These are phyloP conservation scores for Galaxias olidus DNA, from an alignment of 2,797 vertebrate species.

Conservation along the genomic window DNA sequence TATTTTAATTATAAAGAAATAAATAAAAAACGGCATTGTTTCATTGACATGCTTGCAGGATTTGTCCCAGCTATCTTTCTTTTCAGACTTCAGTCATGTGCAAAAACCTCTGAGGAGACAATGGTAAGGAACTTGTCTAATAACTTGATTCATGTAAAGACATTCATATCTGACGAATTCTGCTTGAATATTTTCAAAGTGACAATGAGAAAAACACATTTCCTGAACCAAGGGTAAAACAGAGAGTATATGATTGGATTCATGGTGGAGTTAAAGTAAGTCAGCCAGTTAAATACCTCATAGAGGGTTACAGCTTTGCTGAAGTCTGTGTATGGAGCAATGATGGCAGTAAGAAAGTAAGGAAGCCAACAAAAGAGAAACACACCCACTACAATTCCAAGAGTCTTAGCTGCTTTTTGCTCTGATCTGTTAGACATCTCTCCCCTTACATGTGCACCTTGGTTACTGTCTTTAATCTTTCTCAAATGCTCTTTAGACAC, in stretches of 20 bases:
- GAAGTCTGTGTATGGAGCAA: slow-evolving; percentile 55
- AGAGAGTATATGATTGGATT: slow-evolving; percentile 68
- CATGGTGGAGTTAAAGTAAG: slow-evolving; percentile 63
- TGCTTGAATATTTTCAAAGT: slow-evolving; percentile 52
- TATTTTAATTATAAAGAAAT: too few species aligned
- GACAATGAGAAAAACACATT: slow-evolving; percentile 52
- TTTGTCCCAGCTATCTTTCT: too few species aligned
- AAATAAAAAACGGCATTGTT: too few species aligned
- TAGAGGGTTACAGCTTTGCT: slow-evolving; percentile 51
- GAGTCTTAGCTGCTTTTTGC: slow-evolving; percentile 66
- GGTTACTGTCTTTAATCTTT: slow-evolving; percentile 34
- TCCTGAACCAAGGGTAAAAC: slow-evolving; percentile 66
- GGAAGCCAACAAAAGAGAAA: slow-evolving; percentile 69
- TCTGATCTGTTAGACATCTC: slow-evolving; percentile 45
- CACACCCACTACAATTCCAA: slow-evolving; percentile 57
- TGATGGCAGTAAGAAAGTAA: slow-evolving; percentile 53
- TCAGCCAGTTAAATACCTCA: slow-evolving; percentile 61
- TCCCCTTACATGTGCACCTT: slow-evolving; percentile 14
- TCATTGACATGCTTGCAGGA: too few species aligned
- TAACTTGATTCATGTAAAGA: too few species aligned
- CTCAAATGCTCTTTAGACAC: slow-evolving; percentile 65
- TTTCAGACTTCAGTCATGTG: too few species aligned
- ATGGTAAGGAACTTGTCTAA: too few species aligned
- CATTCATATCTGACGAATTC: slow-evolving; percentile 47
- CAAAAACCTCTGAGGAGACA: too few species aligned